Percentiles rank a stretch among this genome's conserved stretches.
phyloP scores from a whole-genome alignment of 1,140 invertebrate genomes.

The Pseudomyrmex cubaensis region DNA sequence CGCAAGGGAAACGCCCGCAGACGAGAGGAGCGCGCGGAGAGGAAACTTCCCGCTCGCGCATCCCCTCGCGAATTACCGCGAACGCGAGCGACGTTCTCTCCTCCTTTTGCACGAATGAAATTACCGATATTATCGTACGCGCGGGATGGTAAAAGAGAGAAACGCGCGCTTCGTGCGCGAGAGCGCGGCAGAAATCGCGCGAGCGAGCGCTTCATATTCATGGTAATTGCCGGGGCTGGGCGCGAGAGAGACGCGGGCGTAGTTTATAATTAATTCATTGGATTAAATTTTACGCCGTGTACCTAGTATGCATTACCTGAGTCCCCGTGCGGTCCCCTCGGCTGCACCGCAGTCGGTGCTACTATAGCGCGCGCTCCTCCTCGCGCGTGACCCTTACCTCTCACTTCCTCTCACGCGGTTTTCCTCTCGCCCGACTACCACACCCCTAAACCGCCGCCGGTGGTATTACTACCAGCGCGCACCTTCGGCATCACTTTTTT shows the following conservation, averaged over 20 bases:
- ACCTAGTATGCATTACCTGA: slow-evolving; percentile 70
- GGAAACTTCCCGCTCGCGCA: slow-evolving; percentile 32
- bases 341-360: neutral
- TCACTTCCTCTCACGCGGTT: neutral
- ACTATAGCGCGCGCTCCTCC: neutral
- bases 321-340: neutral
- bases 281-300: slow-evolving; percentile 76
- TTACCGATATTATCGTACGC: slow-evolving; percentile 65
- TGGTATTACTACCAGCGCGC: slow-evolving; percentile 11
- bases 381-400: slow-evolving; percentile 8
- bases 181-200: slow-evolving; percentile 23
- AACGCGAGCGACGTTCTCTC: neutral
- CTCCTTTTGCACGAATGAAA: slow-evolving; percentile 49
- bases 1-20: neutral
- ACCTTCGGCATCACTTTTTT: slow-evolving; percentile 29
- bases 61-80: slow-evolving; percentile 36
- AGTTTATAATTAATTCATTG: slow-evolving; percentile 80
- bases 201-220: slow-evolving; percentile 70
- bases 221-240: slow-evolving; percentile 70
- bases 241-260: slow-evolving; percentile 59
- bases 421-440: neutral
- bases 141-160: slow-evolving; percentile 11
- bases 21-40: neutral
- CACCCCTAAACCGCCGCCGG: slow-evolving; percentile 20
- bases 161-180: slow-evolving; percentile 24